These are phyloP conservation scores for Geothlypis trichas DNA, from an alignment of 2,113 vertebrate genomes.

Conservation along the genomic window DNA sequence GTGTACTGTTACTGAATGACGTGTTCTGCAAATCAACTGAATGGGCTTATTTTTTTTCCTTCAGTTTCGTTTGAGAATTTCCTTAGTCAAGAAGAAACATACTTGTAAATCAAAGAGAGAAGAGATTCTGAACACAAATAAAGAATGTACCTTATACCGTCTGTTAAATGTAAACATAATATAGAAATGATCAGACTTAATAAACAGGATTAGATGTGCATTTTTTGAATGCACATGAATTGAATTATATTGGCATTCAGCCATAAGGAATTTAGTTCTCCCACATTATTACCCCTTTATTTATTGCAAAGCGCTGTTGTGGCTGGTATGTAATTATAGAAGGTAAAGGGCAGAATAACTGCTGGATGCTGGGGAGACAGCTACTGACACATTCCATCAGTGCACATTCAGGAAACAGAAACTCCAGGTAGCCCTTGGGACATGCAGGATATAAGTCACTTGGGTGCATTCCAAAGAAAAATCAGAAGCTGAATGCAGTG, in stretches of 20 bases:
- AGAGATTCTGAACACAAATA: neutral
- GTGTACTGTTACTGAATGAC: neutral
- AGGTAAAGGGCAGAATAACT: neutral
- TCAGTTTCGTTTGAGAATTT: neutral
- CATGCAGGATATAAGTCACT: neutral
- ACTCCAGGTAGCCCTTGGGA: neutral
- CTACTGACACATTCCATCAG: neutral
- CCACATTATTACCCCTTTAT: neutral
- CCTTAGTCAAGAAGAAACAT: neutral
- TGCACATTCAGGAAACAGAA: neutral
- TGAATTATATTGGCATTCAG: neutral
- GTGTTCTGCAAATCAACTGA: neutral
- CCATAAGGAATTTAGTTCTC: neutral
- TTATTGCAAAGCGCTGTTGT: neutral
- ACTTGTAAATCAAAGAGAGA: neutral
- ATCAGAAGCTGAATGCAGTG: neutral
- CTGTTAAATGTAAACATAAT: neutral
- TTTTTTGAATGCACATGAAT: neutral
- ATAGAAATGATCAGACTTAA: neutral
- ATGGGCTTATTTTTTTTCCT: neutral
- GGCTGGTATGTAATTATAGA: neutral
- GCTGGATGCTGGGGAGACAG: neutral
- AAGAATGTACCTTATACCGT: neutral
- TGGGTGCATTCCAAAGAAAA: neutral
- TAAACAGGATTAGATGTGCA: neutral